Evolutionary conservation across 1,140 invertebrate genomes (phyloP).

Genomic region (Zaprionus davidi): DNA sequence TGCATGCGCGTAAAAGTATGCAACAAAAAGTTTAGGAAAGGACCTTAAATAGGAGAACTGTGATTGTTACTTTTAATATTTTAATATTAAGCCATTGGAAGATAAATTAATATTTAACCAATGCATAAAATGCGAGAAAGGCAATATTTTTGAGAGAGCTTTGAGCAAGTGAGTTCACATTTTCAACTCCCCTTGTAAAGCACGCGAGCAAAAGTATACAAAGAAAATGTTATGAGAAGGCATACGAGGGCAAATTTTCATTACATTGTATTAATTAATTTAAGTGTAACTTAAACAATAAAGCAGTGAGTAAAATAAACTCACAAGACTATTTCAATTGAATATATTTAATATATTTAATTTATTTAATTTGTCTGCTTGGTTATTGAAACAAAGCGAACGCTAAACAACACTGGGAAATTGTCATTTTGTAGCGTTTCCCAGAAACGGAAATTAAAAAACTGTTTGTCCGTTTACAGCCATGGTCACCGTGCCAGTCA

Average conservation of each 20-base stretch:
- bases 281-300: too few relatives aligned
- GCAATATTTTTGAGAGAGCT: too few relatives aligned
- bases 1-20: conserved; percentile 1
- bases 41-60: neutral
- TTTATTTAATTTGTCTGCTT: too few relatives aligned
- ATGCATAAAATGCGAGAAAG: too few relatives aligned
- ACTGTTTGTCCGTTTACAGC: neutral
- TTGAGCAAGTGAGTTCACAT: neutral
- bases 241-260: too few relatives aligned
- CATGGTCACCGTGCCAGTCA: neutral
- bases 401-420: neutral
- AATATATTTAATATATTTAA: too few relatives aligned
- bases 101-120: too few relatives aligned
- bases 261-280: too few relatives aligned
- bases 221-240: neutral
- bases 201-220: neutral
- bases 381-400: neutral
- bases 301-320: too few relatives aligned
- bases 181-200: neutral
- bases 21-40: neutral
- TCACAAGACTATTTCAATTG: too few relatives aligned
- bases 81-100: too few relatives aligned
- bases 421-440: neutral
- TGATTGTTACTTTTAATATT: too few relatives aligned
- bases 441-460: conserved; percentile 65